Evolutionary conservation across 2,113 vertebrate species (phyloP), one percentile per base, ranked within the genome.

Genomic region (Plecturocebus donacophilus): DNA sequence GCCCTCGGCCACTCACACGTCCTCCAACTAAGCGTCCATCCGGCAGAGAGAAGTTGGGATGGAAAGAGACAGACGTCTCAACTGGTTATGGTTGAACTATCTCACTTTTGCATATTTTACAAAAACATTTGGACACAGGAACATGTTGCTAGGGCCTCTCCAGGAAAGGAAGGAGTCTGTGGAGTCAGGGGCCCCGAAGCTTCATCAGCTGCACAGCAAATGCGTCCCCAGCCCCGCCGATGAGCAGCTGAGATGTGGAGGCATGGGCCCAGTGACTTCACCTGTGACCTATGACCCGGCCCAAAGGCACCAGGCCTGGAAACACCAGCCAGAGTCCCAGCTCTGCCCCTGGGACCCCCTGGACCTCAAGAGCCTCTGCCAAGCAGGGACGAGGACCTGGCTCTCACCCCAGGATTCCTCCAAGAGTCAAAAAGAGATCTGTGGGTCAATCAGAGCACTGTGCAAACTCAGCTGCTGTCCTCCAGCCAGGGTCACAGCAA

Each of bases 401-500:
- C 19, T 30, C 42, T 58, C 40, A 58, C 32, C 40, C 58, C 40
- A 35, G 61, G 54, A 32, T 20, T 8, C 2, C 64, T 45, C 40
- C 40, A 16, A 30, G 42, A 21, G 38, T 79, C 61, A 75, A 27
- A 10, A 75, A 19, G 10, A 54, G 35, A 21, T 19, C 20, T 35
- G 10, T 49, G 19, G 12, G 19, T 32, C 85, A 38, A 6, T 35
- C 19, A 25, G 54, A 77, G 49, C 42, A 27, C 40, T 38, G 32
- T 21, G 11, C 52, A 82, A 68, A 84, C 0, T 16, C 58, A 49
- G 56, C 58, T 19, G 2, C 21, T 8, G 5, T 66, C 25, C 80
- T 38, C 35, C 23, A 5, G 30, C 23, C 45, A 7, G 32, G 0
- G 4, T 52, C 6, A 8, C 40, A 25, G 30, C 0, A 0, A 17